Base-by-base conservation (phyloP, 2,888 invertebrate species). In the Dolichopus griseipennis region DNA sequence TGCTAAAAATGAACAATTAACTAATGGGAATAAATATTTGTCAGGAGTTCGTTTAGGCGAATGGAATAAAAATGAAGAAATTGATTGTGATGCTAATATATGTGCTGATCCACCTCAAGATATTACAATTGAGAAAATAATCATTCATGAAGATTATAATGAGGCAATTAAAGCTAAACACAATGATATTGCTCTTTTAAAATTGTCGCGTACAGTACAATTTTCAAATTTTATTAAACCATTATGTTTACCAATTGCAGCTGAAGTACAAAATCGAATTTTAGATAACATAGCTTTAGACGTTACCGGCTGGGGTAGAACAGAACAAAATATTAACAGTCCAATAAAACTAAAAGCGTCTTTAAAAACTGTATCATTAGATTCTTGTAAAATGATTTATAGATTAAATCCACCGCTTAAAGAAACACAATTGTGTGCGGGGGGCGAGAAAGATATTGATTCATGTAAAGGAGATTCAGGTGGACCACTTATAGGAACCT, bases 141-240 rank as follows among this genome's bases (percentile, higher is more conserved):
- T 88, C 52, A 78, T 85, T 0, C 91, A 92, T 76, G 87, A 88
- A 68, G 75, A 79, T 0, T 92, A 91, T 76, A 76, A 79, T 20
- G 83, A 88, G 0, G 73, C 75, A 0, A 83, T 85, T 66, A 74
- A 73, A 0, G 84, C 88, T 74, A 88, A 90, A 72, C 82, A 83
- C 20, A 79, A 90, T 74, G 92, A 92, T 75, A 90, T 92, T 65
- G 92, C 90, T 0, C 78, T 92, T 20, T 74, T 92, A 61, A 83
- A 91, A 65, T 80, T 92, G 5, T 73, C 81, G 0, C 75, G 78
- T 1, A 76, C 83, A 15, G 87, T 87, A 0, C 34, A 74, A 0
- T 86, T 82, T 73, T 85, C 83, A 68, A 84, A 83, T 73, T 87
- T 77, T 71, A 74, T 86, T 20, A 79, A 81, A 62, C 87, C 89